Base-by-base conservation (phyloP, 2,113 vertebrate genomes). In the Tetrao urogallus region DNA sequence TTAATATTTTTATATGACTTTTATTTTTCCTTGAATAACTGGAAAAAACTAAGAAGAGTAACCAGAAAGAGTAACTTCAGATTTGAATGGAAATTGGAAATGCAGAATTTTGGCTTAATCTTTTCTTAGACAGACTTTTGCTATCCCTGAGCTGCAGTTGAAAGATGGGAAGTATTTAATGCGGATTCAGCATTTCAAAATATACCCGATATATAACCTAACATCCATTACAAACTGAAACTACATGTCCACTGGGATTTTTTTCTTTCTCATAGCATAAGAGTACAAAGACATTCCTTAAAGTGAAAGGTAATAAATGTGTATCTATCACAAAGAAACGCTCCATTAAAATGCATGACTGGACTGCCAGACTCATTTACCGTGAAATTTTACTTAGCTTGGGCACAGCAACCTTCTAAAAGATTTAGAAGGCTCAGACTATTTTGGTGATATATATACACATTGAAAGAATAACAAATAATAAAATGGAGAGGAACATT, bases 301-400 rank as follows among this genome's bases (percentile, higher is more conserved):
- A 83, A 88, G 32, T 47, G 73, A 92, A 94, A 86, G 38, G 28
- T 60, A 93, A 88, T 89, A 83, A 84, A 80, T 24, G 12, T 10
- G 21, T 81, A 63, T 30, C 47, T 67, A 43, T 91, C 28, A 90
- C 17, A 66, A 61, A 75, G 64, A 67, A 96, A 65, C 12, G 21
- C 8, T 75, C n/a, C 3, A 1, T 66, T 83, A 84, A 77, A 90
- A 86, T 30, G n/a, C 0, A 0, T 92, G 83, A 81, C 57, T 56
- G n/a, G 66, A 83, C 38, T 83, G 76, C 27, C 52, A 86, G 81
- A 67, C 13, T 75, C 52, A 61, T 69, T 72, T 77, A 56, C 48
- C n/a, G 40, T 24, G 43, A 57, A 52, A 78, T 32, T 82, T 89
- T 73, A 73, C 45, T 63, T 30, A 67, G 69, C 25, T 50, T 32